These are phyloP conservation scores for Papio anubis DNA, from an alignment of 2,113 vertebrate genomes.

Conservation along the genomic window DNA sequence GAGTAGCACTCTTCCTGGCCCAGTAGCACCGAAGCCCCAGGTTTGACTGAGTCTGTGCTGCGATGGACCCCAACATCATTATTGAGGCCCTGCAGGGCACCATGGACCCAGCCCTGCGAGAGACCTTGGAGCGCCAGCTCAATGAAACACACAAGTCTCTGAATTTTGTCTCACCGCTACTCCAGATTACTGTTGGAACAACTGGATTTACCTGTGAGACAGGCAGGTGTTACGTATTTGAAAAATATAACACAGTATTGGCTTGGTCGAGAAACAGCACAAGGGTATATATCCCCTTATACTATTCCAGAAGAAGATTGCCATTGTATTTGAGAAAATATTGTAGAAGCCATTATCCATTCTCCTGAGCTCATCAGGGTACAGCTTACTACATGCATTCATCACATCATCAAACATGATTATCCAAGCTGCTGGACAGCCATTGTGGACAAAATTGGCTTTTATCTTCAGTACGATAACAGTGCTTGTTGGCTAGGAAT, in stretches of 20 bases:
- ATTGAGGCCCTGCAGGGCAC: slow-evolving; percentile 98
- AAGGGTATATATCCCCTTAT: slow-evolving; percentile 91
- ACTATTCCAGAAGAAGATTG: slow-evolving; percentile 97
- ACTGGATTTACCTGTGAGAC: slow-evolving; percentile 97
- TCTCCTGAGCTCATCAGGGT: slow-evolving; percentile 99
- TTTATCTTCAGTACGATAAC: slow-evolving; percentile 97
- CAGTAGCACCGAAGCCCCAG: slow-evolving; percentile 60
- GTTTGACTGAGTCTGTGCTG: slow-evolving; percentile 60
- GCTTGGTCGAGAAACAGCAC: slow-evolving; percentile 92
- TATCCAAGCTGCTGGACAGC: slow-evolving; percentile 97
- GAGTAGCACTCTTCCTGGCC: slow-evolving; percentile 75
- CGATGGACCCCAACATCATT: slow-evolving; percentile 93
- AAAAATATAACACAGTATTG: slow-evolving; percentile 99
- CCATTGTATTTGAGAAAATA: slow-evolving; percentile 96
- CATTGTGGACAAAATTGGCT: slow-evolving; percentile 98
- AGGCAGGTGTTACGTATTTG: slow-evolving; percentile 99
- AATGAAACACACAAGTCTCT: slow-evolving; percentile 96
- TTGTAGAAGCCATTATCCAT: slow-evolving; percentile 98
- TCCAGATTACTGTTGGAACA: slow-evolving; percentile 97
- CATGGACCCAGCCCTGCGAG: slow-evolving; percentile 95
- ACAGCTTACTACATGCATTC: slow-evolving; percentile 98
- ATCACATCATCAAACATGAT: slow-evolving; percentile 99
- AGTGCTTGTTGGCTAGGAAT: slow-evolving; percentile 96
- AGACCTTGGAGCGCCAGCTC: slow-evolving; percentile 95
- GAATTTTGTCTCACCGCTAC: slow-evolving; percentile 96